A percentile compares a stretch with the other conserved stretches of the same genome.
phyloP scores from a whole-genome alignment of 2,888 invertebrate species.

The Achlya flavicornis region DNA sequence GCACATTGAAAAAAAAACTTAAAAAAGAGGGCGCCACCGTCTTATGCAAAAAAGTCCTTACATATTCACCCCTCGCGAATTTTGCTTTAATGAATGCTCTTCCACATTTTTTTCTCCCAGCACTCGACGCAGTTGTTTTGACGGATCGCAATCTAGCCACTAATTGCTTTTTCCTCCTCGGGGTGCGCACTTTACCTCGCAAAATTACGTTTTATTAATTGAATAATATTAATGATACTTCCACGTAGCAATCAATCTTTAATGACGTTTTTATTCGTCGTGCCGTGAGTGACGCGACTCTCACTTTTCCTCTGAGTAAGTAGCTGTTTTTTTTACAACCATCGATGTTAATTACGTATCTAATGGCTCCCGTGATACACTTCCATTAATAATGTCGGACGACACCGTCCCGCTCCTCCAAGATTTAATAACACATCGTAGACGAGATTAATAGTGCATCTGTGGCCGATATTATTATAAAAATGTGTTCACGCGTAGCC shows the following conservation, averaged over 20 bases:
- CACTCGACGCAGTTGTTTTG: constrained; percentile 82
- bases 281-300: constrained; percentile 67
- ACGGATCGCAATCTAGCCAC: constrained; percentile 84
- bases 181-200: constrained; percentile 77
- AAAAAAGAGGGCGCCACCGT: constrained; percentile 77
- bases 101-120: constrained; percentile 68
- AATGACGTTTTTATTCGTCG: constrained; percentile 82
- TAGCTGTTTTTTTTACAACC: constrained; percentile 69
- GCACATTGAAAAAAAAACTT: constrained; percentile 61
- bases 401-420: constrained; percentile 71
- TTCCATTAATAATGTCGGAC: constrained; percentile 80
- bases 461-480: constrained; percentile 71
- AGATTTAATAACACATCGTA: constrained; percentile 78
- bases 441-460: constrained; percentile 78
- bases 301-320: constrained; percentile 56
- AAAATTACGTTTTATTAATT: constrained; percentile 84
- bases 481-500: constrained; percentile 46
- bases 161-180: constrained; percentile 83
- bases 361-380: constrained; percentile 84
- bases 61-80: constrained; percentile 83
- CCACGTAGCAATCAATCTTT: constrained; percentile 80
- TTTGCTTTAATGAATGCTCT: constrained; percentile 81
- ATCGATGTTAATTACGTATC: constrained; percentile 81
- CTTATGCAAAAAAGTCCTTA: constrained; percentile 83
- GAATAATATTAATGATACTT: constrained; percentile 84